phyloP scores from a whole-genome alignment of 2,113 vertebrate species.

The Cromileptes altivelis region DNA sequence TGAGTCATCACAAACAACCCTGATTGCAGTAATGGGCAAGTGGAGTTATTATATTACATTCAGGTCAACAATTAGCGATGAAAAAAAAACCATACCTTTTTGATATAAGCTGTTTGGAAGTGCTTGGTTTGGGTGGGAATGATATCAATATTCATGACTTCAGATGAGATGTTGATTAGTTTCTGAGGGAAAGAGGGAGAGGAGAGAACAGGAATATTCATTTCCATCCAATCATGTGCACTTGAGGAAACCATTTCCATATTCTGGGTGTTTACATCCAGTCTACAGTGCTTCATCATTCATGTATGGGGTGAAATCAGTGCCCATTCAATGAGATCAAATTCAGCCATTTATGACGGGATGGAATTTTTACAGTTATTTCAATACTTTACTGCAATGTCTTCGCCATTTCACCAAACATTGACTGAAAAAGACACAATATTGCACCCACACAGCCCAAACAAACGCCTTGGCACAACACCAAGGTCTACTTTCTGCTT shows the following conservation, averaged over 20 bases:
- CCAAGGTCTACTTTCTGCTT: background rate
- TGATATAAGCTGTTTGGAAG: slow-evolving; percentile 91
- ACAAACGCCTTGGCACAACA: background rate
- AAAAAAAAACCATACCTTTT: slow-evolving; percentile 85
- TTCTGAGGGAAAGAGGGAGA: slow-evolving; percentile 84
- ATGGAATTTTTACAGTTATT: background rate
- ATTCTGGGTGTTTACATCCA: slow-evolving; percentile 35
- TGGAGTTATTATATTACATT: slow-evolving; percentile 15
- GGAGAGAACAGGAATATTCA: slow-evolving; percentile 16
- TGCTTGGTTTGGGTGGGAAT: slow-evolving; percentile 92
- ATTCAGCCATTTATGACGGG: slow-evolving; percentile 9
- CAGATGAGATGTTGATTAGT: slow-evolving; percentile 90
- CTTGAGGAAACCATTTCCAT: slow-evolving; percentile 48
- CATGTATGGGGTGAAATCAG: slow-evolving; percentile 43
- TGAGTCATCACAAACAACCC: slow-evolving; percentile 23
- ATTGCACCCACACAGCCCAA: background rate
- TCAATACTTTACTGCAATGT: background rate
- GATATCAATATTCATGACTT: slow-evolving; percentile 88
- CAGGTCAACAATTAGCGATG: slow-evolving; percentile 23
- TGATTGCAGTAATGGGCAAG: slow-evolving; percentile 24
- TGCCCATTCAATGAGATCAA: slow-evolving; percentile 45
- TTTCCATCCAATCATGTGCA: slow-evolving; percentile 55
- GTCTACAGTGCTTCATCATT: slow-evolving; percentile 15
- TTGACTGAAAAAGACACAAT: background rate
- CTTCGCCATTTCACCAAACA: background rate